phyloP scores from a whole-genome alignment of 1,140 invertebrate species.

The Microplitis mediator region DNA sequence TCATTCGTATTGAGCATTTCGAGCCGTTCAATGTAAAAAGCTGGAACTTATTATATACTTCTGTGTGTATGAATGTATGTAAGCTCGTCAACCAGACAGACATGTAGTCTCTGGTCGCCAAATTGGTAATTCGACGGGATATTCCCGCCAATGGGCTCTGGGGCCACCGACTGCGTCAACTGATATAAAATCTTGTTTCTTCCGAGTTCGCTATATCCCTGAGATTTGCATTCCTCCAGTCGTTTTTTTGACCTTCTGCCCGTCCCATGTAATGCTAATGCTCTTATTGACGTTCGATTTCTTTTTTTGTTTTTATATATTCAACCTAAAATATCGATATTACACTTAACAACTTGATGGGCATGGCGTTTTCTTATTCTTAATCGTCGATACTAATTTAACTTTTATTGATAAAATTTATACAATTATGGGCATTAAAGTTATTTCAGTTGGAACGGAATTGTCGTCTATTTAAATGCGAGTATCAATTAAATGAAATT shows the following conservation, averaged over 20 bases:
- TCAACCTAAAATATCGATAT: too few relatives aligned
- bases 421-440: too few relatives aligned
- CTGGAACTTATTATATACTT: conserved; percentile 19
- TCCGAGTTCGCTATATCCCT: conserved; percentile 29
- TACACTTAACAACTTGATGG: background rate
- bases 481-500: background rate
- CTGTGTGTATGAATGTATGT: conserved; percentile 23
- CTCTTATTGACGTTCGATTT: background rate
- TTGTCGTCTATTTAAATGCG: background rate
- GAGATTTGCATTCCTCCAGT: conserved; percentile 45
- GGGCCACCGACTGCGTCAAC: conserved; percentile 24
- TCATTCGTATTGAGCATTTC: too few relatives aligned
- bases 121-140: conserved; percentile 50
- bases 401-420: too few relatives aligned
- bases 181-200: conserved; percentile 37
- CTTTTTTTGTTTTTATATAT: background rate
- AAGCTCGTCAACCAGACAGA: conserved; percentile 3
- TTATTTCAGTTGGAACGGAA: too few relatives aligned
- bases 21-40: too few relatives aligned
- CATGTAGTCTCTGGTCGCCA: conserved; percentile 32
- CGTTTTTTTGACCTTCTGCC: conserved; percentile 21
- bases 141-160: conserved; percentile 33
- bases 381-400: too few relatives aligned
- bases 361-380: background rate
- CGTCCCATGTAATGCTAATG: conserved; percentile 4